Conservation (phyloP, 2,888 invertebrate species). For the Catotricha subobsoleta region DNA sequence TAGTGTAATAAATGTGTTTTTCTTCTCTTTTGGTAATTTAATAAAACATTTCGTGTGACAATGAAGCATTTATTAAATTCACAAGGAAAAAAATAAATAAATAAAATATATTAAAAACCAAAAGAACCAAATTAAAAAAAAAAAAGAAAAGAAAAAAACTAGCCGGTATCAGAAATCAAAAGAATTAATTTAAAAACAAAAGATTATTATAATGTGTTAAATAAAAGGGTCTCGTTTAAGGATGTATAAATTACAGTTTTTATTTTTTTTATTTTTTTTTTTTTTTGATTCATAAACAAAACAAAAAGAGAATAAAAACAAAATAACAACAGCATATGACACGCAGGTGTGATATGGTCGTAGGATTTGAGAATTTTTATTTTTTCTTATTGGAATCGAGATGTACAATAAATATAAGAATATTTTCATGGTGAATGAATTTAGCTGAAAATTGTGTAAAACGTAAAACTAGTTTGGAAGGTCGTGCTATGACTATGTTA, state of each 20-base stretch:
- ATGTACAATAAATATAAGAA: too few relatives aligned
- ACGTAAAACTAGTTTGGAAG: conserved; percentile 5
- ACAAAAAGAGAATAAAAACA: too few relatives aligned
- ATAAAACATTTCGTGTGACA: neutral
- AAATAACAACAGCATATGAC: too few relatives aligned
- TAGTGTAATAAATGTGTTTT: too few relatives aligned
- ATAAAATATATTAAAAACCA: too few relatives aligned
- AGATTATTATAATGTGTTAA: conserved; percentile 4
- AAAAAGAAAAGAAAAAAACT: neutral
- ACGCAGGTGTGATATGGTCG: neutral
- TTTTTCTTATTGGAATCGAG: too few relatives aligned
- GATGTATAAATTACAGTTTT: conserved; percentile 2
- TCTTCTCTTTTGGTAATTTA: neutral
- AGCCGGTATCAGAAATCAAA: conserved; percentile 1
- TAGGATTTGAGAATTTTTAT: too few relatives aligned
- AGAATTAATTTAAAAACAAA: conserved; percentile 3
- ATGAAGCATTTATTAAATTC: neutral
- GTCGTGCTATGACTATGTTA: conserved; percentile 2
- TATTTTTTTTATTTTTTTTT: neutral
- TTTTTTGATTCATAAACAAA: too few relatives aligned
- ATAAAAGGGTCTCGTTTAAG: neutral
- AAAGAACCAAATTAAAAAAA: too few relatives aligned
- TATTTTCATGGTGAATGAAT: too few relatives aligned
- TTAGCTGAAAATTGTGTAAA: too few relatives aligned
- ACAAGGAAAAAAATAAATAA: too few relatives aligned